Percentiles rank a stretch among this genome's conserved stretches.
Conservation (phyloP, 2,888 invertebrate species). For the Vandiemenella viatica region DNA sequence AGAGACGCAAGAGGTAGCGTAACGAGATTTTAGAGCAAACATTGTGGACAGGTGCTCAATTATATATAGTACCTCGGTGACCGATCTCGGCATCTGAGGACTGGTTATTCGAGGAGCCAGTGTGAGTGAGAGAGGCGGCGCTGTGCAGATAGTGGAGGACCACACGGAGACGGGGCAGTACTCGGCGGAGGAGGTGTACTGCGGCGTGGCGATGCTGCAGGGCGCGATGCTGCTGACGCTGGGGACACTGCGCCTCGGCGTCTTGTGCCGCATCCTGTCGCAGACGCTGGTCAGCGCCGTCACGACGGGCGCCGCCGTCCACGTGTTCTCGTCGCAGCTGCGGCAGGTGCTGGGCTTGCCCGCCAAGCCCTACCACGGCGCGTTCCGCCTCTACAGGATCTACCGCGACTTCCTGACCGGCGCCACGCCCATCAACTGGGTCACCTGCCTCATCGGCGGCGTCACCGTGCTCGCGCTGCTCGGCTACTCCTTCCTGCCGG, state of each 20-base stretch:
- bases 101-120: too few relatives aligned
- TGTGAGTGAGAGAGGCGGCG: too few relatives aligned
- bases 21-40: too few relatives aligned
- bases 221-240: slow-evolving; percentile 65
- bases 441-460: neutral
- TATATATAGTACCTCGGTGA: too few relatives aligned
- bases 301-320: slow-evolving; percentile 73
- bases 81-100: too few relatives aligned
- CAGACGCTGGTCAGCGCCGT: slow-evolving; percentile 75
- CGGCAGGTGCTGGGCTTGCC: slow-evolving; percentile 47
- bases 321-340: slow-evolving; percentile 64
- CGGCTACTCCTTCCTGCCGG: neutral
- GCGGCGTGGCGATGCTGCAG: too few relatives aligned
- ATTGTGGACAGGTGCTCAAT: too few relatives aligned
- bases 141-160: neutral
- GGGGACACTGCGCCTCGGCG: slow-evolving; percentile 59
- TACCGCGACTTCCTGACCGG: neutral
- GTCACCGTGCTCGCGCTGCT: neutral
- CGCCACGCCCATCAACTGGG: neutral
- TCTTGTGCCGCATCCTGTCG: slow-evolving; percentile 57
- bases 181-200: slow-evolving; percentile 56
- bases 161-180: slow-evolving; percentile 43
- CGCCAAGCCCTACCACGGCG: neutral
- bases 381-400: neutral
- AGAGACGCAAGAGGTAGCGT: too few relatives aligned